These are phyloP conservation scores for Isurus oxyrinchus DNA, from an alignment of 2,113 vertebrate species.

Conservation along the genomic window DNA sequence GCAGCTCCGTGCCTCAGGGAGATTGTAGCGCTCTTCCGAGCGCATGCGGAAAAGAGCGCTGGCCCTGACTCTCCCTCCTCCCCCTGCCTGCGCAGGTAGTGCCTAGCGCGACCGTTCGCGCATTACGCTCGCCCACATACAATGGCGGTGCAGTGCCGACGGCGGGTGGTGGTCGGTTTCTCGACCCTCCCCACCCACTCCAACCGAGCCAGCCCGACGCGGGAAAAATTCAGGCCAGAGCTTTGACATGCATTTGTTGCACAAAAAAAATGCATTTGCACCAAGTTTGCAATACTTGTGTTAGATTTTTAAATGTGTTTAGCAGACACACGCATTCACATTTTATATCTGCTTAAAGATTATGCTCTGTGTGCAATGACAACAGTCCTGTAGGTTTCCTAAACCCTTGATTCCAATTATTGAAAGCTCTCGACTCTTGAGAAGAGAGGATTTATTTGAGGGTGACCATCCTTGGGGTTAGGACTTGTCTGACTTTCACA, in stretches of 20 bases:
- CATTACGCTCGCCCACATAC: too few relatives aligned
- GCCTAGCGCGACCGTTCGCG: too few relatives aligned
- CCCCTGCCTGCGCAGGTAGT: too few relatives aligned
- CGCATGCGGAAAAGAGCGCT: too few relatives aligned
- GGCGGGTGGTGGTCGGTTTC: too few relatives aligned
- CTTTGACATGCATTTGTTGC: not conserved
- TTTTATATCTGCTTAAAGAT: not conserved
- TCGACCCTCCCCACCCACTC: too few relatives aligned
- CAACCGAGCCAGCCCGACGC: too few relatives aligned
- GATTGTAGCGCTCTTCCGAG: too few relatives aligned
- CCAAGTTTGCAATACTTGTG: not conserved
- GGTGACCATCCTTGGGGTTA: not conserved
- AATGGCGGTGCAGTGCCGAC: too few relatives aligned
- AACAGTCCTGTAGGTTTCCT: not conserved
- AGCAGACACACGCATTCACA: not conserved
- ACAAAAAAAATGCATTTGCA: not conserved
- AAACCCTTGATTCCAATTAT: slow-evolving; percentile 31
- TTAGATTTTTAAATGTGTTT: not conserved
- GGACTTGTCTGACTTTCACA: slow-evolving; percentile 27
- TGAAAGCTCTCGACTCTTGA: slow-evolving; percentile 1
- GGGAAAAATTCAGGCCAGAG: too few relatives aligned
- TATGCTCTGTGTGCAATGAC: not conserved
- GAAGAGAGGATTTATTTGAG: slow-evolving; percentile 29
- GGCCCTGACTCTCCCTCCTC: too few relatives aligned
- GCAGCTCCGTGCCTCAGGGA: too few relatives aligned